Evolutionary conservation across 2,888 invertebrate species (phyloP), one percentile per base, ranked within the genome.

Genomic region (Tachina fera): DNA sequence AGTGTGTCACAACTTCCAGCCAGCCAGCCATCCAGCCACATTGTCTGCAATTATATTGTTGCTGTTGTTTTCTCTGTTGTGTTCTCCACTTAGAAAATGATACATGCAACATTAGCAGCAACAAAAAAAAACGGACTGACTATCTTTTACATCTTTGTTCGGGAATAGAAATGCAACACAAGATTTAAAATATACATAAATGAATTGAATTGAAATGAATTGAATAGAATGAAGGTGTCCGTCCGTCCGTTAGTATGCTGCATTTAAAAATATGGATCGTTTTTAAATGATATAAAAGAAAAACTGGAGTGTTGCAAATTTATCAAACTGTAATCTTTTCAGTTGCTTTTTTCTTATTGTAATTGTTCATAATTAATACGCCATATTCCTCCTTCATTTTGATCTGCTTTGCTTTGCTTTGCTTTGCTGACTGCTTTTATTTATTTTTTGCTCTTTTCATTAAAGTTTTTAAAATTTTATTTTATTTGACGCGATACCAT

Each of bases 1-100:
- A 76, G 76, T 84, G 81, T 84, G 84, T 84, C 84, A 84, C 75
- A 79, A 63, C 22, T 49, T n/a, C 70, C 65, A 53, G 68, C 43
- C 63, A 58, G 19, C 45, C 80, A 58, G 9, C 16, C 31, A 45
- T 43, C 58, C 81, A 72, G 81, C 84, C 76, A 81, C 67, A 61
- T 51, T 79, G 79, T 70, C 84, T 84, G 60, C 74, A 67, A 81
- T 71, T 63, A 56, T 53, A 31, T 31, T 31, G 39, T 51, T 68
- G 6, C 4, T 22, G 22, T 47, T 51, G 51, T 53, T 16, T 61
- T 61, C 14, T 13, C n/a, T 22, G 22, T 47, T 51, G 51, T 53
- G 31, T 51, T 53, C 16, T 13, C n/a, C 22, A 61, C 56, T 70
- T 68, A 49, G 22, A 11, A 79, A 79, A 31, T n/a, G 51, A 70